Evolutionary conservation across 2,797 vertebrate genomes (phyloP).

Genomic region (Hafferia zeledoni): DNA sequence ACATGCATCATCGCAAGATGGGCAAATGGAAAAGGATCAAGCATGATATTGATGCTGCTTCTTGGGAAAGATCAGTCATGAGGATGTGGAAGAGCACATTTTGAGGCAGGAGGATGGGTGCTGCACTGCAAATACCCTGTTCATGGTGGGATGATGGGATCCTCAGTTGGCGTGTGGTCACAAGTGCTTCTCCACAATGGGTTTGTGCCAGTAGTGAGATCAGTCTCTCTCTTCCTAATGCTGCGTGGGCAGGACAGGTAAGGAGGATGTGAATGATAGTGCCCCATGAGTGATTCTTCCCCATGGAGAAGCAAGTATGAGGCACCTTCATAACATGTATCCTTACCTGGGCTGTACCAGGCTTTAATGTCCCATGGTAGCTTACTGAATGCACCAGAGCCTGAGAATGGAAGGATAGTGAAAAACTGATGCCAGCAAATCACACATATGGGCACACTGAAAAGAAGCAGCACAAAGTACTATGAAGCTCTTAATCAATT

Average conservation of each 20-base stretch:
- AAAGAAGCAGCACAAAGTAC: not conserved
- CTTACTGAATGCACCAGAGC: not conserved
- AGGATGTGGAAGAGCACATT: fast-evolving
- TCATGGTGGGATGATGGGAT: not conserved
- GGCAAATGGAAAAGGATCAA: not conserved
- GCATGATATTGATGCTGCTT: not conserved
- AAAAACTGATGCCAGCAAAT: not conserved
- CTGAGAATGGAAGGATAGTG: not conserved
- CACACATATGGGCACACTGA: not conserved
- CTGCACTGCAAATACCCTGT: not conserved
- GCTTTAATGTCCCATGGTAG: fast-evolving
- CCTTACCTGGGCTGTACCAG: not conserved
- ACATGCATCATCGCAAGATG: not conserved
- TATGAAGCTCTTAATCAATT: not conserved
- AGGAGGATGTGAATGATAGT: not conserved
- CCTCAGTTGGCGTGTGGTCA: not conserved
- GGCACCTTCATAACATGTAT: not conserved
- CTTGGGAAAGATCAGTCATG: fast-evolving
- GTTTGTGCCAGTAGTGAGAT: not conserved
- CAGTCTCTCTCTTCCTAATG: not conserved
- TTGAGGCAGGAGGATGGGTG: not conserved
- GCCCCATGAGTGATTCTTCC: not conserved
- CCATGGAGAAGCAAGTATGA: not conserved
- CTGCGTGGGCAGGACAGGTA: fast-evolving
- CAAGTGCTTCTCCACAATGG: not conserved